Evolutionary conservation across 2,888 invertebrate genomes (phyloP).

Genomic region (Lasioglossum zephyrum): DNA sequence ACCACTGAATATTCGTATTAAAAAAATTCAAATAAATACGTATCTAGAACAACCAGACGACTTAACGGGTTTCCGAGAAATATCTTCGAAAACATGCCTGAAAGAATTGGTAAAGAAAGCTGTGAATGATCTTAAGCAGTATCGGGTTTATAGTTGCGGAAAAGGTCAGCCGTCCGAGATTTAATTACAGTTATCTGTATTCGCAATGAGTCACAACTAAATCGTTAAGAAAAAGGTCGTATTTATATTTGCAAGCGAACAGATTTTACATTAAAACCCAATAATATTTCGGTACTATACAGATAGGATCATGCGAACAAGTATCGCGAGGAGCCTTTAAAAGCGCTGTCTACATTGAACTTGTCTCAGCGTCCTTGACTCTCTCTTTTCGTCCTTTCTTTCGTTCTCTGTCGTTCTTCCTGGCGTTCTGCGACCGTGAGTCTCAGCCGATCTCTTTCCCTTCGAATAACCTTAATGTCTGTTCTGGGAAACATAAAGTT

Average conservation of each 20-base stretch:
- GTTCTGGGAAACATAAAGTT: constrained; percentile 59
- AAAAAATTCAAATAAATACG: background rate
- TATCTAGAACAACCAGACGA: too few relatives aligned
- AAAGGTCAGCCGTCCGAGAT: background rate
- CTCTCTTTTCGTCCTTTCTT: constrained; percentile 31
- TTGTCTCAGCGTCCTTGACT: constrained; percentile 44
- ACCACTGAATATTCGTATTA: too few relatives aligned
- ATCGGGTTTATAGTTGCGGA: background rate
- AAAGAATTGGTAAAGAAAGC: background rate
- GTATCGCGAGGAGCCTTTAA: background rate
- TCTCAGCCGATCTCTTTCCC: constrained; percentile 67
- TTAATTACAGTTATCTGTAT: background rate
- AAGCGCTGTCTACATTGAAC: background rate
- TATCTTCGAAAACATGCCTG: background rate
- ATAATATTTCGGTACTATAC: background rate
- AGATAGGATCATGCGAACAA: background rate
- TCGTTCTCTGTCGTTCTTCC: constrained; percentile 28
- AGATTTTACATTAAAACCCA: background rate
- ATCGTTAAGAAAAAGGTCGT: background rate
- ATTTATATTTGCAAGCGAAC: background rate
- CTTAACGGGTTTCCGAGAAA: background rate
- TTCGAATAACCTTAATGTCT: constrained; percentile 66
- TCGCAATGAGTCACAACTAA: background rate
- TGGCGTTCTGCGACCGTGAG: constrained; percentile 64
- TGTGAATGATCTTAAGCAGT: background rate